phyloP scores from a whole-genome alignment of 2,888 invertebrate genomes.

The Tribolium freemani region DNA sequence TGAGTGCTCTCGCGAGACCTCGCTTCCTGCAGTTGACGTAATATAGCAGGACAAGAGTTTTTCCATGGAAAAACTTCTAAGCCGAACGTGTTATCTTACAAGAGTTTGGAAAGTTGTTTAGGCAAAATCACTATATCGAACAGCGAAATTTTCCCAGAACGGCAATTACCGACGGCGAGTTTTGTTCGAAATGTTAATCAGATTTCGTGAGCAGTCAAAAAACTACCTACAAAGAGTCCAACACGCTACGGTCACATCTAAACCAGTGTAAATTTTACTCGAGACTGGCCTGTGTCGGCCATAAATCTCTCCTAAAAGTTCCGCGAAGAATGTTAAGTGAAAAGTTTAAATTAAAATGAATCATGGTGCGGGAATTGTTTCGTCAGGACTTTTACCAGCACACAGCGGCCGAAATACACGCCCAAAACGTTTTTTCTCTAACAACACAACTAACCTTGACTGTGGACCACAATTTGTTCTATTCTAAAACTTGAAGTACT shows the following conservation, averaged over 20 bases:
- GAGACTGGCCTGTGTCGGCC: constrained; percentile 36
- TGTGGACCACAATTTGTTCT: too few relatives aligned
- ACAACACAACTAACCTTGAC: too few relatives aligned
- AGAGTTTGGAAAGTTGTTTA: constrained; percentile 33
- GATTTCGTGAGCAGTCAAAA: constrained; percentile 41
- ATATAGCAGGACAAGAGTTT: constrained; percentile 24
- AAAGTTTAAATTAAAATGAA: constrained; percentile 42
- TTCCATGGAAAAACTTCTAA: constrained; percentile 9
- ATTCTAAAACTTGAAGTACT: too few relatives aligned
- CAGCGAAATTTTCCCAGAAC: constrained; percentile 26
- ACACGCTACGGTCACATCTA: constrained; percentile 21
- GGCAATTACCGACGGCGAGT: constrained; percentile 19
- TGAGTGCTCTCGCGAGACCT: constrained; percentile 31
- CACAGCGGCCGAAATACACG: too few relatives aligned
- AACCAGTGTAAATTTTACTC: constrained; percentile 28
- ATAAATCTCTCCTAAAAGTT: constrained; percentile 37
- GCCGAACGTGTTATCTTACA: constrained; percentile 23
- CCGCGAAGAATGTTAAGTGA: constrained; percentile 39
- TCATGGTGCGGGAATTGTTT: constrained; percentile 4
- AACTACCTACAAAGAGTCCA: constrained; percentile 1
- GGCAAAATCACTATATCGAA: constrained; percentile 30
- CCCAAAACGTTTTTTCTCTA: too few relatives aligned
- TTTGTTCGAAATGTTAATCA: constrained; percentile 36
- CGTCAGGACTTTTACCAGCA: too few relatives aligned
- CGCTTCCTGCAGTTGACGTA: constrained; percentile 31